Evolutionary conservation across 1,140 invertebrate species (phyloP).

Genomic region (Heliconius nattereri): DNA sequence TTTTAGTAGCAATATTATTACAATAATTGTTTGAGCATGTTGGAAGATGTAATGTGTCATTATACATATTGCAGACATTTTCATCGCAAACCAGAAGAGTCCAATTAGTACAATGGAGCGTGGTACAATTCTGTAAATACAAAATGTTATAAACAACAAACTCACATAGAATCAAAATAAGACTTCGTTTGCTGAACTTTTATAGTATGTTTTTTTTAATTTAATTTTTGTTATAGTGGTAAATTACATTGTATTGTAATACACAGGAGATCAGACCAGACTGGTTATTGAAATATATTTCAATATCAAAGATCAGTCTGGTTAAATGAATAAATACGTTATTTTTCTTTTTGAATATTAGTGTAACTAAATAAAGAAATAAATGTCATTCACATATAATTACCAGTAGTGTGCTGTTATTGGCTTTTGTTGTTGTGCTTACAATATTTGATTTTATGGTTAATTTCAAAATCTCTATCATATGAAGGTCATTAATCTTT

Average conservation of each 20-base stretch:
- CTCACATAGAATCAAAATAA: not conserved
- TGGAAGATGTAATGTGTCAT: constrained; percentile 55
- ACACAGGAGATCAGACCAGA: no score
- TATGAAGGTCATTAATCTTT: constrained; percentile 63
- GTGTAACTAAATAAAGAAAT: not conserved
- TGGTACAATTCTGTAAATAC: constrained; percentile 66
- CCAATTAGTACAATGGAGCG: constrained; percentile 63
- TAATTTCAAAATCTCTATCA: constrained; percentile 57
- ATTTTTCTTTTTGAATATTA: no score
- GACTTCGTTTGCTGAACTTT: no score
- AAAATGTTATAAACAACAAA: not conserved
- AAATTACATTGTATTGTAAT: no score
- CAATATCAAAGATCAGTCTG: no score
- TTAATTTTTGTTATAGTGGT: no score
- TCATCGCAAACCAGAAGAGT: constrained; percentile 54
- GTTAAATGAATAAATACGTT: no score
- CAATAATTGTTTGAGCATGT: constrained; percentile 55
- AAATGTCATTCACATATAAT: not conserved
- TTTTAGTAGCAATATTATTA: constrained; percentile 54
- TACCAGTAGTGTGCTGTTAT: constrained; percentile 55
- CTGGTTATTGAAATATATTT: no score
- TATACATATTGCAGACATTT: constrained; percentile 50
- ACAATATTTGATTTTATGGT: constrained; percentile 47
- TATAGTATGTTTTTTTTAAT: no score
- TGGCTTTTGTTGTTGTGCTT: constrained; percentile 46